These are phyloP conservation scores for Agapornis roseicollis DNA, from an alignment of 2,113 vertebrate species.

Conservation along the genomic window DNA sequence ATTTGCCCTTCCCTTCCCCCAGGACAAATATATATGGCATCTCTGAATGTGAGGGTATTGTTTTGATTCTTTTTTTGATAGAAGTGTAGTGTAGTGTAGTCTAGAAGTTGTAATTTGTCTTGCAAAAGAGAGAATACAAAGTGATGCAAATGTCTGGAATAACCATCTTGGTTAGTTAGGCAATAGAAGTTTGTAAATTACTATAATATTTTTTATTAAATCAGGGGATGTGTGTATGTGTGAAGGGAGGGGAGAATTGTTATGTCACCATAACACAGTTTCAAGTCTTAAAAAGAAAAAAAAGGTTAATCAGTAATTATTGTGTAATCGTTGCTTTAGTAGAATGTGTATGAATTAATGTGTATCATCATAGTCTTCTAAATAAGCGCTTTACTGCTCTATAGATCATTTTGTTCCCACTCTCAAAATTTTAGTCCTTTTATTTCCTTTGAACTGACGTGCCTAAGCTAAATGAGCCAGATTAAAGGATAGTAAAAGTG, in stretches of 20 bases:
- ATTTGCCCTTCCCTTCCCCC: accelerated
- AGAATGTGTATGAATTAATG: neutral
- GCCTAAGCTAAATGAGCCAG: neutral
- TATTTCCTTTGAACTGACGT: neutral
- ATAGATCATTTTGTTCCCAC: neutral
- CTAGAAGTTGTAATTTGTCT: neutral
- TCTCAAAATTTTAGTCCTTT: neutral
- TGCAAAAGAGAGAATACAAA: neutral
- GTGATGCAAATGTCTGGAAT: neutral
- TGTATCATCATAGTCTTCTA: neutral
- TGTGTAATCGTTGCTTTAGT: neutral
- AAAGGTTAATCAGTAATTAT: neutral
- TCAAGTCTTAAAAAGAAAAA: neutral
- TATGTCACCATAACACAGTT: neutral
- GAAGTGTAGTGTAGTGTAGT: neutral
- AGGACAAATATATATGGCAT: accelerated
- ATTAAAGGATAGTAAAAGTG: neutral
- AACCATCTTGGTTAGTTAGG: neutral
- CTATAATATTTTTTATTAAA: neutral
- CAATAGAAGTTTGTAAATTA: neutral
- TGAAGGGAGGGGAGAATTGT: too few species aligned
- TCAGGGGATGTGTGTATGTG: neutral
- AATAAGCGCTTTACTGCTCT: neutral
- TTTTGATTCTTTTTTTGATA: neutral
- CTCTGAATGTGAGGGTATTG: neutral